Evolutionary conservation across 92 coral and sea anemone species (phyloP).

Genomic region (Anthopleura xanthogrammica): DNA sequence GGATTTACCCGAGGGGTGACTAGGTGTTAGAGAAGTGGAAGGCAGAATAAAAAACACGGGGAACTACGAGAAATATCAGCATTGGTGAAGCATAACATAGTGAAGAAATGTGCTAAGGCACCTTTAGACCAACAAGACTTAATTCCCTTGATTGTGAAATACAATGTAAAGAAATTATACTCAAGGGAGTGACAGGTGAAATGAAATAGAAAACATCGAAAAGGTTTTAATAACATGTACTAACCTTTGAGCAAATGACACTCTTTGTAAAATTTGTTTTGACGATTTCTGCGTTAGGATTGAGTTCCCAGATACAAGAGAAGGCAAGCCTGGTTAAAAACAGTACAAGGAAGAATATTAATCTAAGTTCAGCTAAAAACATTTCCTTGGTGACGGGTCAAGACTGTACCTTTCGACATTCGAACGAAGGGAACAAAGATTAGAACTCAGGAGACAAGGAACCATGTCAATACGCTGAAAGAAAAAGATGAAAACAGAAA

Average conservation of each 20-base stretch:
- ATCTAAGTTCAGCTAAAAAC: too few species aligned
- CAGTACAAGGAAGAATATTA: neutral
- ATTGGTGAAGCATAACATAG: too few species aligned
- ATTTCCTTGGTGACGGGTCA: neutral
- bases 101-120: too few species aligned
- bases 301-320: conserved; percentile 96
- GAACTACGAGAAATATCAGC: too few species aligned
- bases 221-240: neutral
- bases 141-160: too few species aligned
- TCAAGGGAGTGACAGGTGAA: neutral
- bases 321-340: conserved; percentile 75
- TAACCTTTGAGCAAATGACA: conserved; percentile 87
- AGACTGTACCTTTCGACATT: conserved; percentile 80
- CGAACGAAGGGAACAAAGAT: conserved; percentile 88
- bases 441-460: conserved; percentile 86
- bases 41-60: too few species aligned
- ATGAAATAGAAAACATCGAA: neutral
- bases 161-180: too few species aligned
- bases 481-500: neutral
- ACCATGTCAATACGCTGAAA: conserved; percentile 98
- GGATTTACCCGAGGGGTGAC: too few species aligned
- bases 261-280: conserved; percentile 82
- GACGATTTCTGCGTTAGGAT: conserved; percentile 80
- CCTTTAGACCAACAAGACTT: too few species aligned
- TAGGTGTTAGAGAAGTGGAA: too few species aligned